Evolutionary conservation across 2,797 vertebrate genomes (phyloP), one percentile per base, ranked within the genome.

Genomic region (Eospalax fontanierii): DNA sequence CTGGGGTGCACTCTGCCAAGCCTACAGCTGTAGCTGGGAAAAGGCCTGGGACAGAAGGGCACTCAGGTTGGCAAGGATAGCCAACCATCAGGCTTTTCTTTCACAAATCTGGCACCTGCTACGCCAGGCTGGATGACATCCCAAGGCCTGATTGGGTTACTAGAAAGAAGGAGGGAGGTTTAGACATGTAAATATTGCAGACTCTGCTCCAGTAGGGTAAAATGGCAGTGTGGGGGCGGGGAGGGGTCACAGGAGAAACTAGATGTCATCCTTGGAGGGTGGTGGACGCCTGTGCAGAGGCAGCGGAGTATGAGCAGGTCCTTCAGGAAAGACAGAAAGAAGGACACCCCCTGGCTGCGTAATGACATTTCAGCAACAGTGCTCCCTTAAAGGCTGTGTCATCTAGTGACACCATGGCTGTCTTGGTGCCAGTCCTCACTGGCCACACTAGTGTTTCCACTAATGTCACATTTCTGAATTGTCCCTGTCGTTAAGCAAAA

Each of bases 11-110:
- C 50, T 33, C 76, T 63, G n/a, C 65, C 82, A 54, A 8, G 89
- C 68, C 85, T 68, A 63, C 70, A 95, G 85, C 73, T 88, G 79
- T 50, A 4, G 66, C 50, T n/a, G 81, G 59, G 46, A 24, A 35
- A 19, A 30, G 38, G 57, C 28, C 28, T 2, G 6, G 83, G 28
- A 22, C 3, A 61, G 59, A 0, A n/a, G 46, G 90, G 61, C 46
- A 59, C 57, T 1, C 0, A 16, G 79, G 38, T 19, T 38, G 33
- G 43, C 16, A 1, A 46, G 63, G 54, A 35, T 14, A 1, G 8
- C 26, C 24, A 26, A 78, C 21, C 46, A 73, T 76, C 28, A 73
- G 68, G 68, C 50, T 66, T 89, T 82, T 65, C 79, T 91, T 86
- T 68, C 66, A 9, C n/a, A 43, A n/a, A 14, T 35, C 43, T 2